A percentile compares a stretch with the other conserved stretches of the same genome.
Evolutionary conservation across 2,888 invertebrate species (phyloP).

Genomic region (Doris montereyensis): DNA sequence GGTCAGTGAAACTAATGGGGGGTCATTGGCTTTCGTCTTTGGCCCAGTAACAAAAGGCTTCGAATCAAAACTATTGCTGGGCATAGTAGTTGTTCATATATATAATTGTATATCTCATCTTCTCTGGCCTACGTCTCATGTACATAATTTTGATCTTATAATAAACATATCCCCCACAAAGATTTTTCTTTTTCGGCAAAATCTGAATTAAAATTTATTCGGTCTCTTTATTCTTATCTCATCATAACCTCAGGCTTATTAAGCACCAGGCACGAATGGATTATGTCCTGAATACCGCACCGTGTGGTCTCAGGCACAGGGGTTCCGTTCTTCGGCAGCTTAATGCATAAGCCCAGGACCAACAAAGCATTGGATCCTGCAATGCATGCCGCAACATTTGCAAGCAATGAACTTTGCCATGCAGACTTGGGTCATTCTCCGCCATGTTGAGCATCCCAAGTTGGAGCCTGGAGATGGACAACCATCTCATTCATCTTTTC

Average conservation of each 20-base stretch:
- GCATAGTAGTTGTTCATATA: conserved; percentile 36
- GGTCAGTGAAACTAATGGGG: conserved; percentile 27
- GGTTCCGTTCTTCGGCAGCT: conserved; percentile 41
- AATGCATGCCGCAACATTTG: conserved; percentile 31
- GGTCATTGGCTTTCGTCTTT: conserved; percentile 37
- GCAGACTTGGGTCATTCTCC: too few relatives aligned
- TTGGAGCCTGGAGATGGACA: too few relatives aligned
- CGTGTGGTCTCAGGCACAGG: conserved; percentile 26
- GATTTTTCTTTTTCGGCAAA: conserved; percentile 42
- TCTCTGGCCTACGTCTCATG: conserved; percentile 39
- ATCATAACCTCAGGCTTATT: conserved; percentile 41
- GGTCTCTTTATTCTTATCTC: conserved; percentile 33
- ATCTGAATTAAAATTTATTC: conserved; percentile 41
- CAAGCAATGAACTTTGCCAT: conserved; percentile 23
- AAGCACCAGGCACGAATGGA: conserved; percentile 38
- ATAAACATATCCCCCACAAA: conserved; percentile 40
- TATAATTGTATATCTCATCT: conserved; percentile 38
- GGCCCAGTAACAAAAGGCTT: conserved; percentile 39
- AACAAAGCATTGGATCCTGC: conserved; percentile 26
- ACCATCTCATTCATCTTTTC: too few relatives aligned
- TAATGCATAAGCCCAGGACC: conserved; percentile 35
- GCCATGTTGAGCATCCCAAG: too few relatives aligned
- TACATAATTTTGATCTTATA: conserved; percentile 34
- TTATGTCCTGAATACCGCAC: conserved; percentile 27
- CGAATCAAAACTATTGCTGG: conserved; percentile 30